Percentiles rank a stretch among this genome's conserved stretches.
phyloP scores from a whole-genome alignment of 2,888 invertebrate genomes.

The Trachelus stipa region DNA sequence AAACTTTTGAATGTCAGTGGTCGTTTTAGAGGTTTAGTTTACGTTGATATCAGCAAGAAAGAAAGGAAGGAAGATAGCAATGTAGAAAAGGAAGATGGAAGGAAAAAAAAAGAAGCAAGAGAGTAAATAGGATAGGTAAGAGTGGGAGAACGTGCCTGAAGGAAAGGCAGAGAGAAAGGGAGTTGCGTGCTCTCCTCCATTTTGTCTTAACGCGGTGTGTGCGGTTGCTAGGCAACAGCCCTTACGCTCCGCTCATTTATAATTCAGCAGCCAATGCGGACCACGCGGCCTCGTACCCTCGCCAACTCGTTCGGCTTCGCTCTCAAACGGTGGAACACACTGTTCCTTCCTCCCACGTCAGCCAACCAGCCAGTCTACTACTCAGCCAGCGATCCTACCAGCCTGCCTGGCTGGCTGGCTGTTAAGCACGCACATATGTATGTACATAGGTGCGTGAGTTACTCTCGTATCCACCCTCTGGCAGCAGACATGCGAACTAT shows the following conservation, averaged over 20 bases:
- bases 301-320: constrained; percentile 47
- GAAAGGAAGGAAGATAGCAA: not conserved
- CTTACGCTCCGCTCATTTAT: constrained; percentile 67
- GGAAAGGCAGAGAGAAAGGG: constrained; percentile 37
- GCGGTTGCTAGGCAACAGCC: constrained; percentile 67
- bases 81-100: constrained; percentile 15
- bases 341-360: not conserved
- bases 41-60: constrained; percentile 22
- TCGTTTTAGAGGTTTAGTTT: not conserved
- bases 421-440: not conserved
- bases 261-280: constrained; percentile 67
- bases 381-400: not conserved
- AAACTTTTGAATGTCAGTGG: constrained; percentile 1
- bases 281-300: constrained; percentile 63
- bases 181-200: constrained; percentile 59
- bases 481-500: not conserved
- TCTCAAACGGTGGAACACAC: constrained; percentile 49
- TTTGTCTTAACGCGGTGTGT: constrained; percentile 65
- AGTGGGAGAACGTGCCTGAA: constrained; percentile 2
- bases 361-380: not conserved
- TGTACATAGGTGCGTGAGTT: not conserved
- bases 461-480: not conserved
- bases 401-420: not conserved
- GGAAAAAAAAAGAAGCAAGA: constrained; percentile 11
- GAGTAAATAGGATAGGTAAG: constrained; percentile 25